A percentile compares a stretch with the other conserved stretches of the same genome.
Conservation (phyloP, 2,888 invertebrate species). For the Callosobruchus maculatus region DNA sequence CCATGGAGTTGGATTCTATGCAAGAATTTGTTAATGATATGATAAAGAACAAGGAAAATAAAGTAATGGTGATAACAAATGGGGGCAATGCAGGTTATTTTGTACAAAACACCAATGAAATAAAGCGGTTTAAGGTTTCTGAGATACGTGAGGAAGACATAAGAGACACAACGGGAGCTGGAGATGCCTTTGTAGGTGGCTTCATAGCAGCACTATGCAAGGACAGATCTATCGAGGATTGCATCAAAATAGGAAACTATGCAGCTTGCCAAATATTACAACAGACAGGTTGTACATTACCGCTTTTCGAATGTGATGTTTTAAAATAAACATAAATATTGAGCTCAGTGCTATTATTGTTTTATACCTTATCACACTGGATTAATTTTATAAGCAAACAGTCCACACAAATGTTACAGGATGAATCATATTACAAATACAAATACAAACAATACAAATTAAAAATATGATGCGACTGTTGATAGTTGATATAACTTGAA, state of each 20-base stretch:
- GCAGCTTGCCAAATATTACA: constrained; percentile 51
- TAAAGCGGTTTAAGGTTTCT: constrained; percentile 40
- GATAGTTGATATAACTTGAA: background rate
- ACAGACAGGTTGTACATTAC: constrained; percentile 52
- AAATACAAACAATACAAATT: background rate
- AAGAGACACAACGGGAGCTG: constrained; percentile 59
- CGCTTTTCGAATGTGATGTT: constrained; percentile 21
- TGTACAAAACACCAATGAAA: constrained; percentile 30
- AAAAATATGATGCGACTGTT: background rate
- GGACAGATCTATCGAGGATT: constrained; percentile 44
- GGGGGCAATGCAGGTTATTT: constrained; percentile 57
- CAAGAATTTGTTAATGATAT: constrained; percentile 15
- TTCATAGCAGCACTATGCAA: constrained; percentile 53
- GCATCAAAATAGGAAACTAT: constrained; percentile 49
- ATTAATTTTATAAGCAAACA: background rate
- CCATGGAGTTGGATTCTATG: constrained; percentile 21
- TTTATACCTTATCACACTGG: background rate
- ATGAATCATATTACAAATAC: background rate
- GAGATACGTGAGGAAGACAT: constrained; percentile 44
- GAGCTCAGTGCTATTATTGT: background rate
- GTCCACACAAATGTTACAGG: background rate
- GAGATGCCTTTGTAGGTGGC: constrained; percentile 59
- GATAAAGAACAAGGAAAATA: constrained; percentile 12
- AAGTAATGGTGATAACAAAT: constrained; percentile 61
- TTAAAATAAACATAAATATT: background rate